Base-by-base conservation (phyloP, 2,113 vertebrate genomes). In the Lampris megalopsis region DNA sequence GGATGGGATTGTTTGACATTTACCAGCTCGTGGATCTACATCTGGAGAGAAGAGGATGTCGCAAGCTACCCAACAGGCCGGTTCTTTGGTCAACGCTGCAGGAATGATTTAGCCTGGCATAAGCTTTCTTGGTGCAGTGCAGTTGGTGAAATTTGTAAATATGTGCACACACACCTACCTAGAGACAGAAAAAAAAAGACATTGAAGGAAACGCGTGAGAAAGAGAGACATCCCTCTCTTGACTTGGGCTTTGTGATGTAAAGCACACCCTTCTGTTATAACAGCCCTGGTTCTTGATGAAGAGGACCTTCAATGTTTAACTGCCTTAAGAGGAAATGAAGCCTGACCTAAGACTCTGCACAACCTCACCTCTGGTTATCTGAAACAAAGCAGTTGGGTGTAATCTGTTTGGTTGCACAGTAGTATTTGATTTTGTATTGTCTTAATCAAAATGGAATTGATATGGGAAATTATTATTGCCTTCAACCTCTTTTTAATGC, bases 251-350 rank as follows among this genome's bases (percentile, higher is more conserved):
- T 50, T 65, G 73, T 48, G 84, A 77, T 53, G 67, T 79, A 79
- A 86, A 84, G 77, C 73, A 57, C 81, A 76, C 40, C 76, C 74
- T 79, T 70, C 68, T 72, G 4, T 81, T 64, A 24, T 52, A 58
- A 13, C 47, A 9, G 52, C 13, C 73, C 62, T 60, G 53, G 68
- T 79, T 66, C 83, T 73, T 83, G 68, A 77, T 81, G 77, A 82
- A 89, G 75, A 88, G 64, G 80, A 89, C 71, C 48, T 73, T 73
- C 57, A 72, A 81, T 73, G 82, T 78, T 82, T 68, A 80, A 53
- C 70, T 88, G 91, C 89, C 85, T 88, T 85, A 86, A 85, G 85
- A 87, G 83, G 82, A 91, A 86, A 79, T 79, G 37, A 83, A 88
- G 81, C 71, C 83, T 90, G 82, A 75, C 87, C 66, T 63, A 37